Base-by-base conservation (phyloP, 2,888 invertebrate genomes). In the Furcula furcula region DNA sequence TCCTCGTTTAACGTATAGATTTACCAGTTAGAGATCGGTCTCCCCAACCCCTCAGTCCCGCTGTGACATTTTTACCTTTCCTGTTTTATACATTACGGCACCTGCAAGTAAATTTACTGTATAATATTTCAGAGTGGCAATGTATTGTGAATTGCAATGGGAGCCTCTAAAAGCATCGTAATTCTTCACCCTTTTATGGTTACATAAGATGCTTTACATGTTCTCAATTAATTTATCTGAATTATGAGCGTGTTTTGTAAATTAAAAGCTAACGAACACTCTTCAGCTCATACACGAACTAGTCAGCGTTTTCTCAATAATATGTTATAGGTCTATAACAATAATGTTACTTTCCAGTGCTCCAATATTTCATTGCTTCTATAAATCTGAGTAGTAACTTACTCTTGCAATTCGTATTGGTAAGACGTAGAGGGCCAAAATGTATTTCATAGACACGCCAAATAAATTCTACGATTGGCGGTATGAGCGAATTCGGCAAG, bases 1-100 rank as follows among this genome's bases (percentile, higher is more conserved):
- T 71, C 74, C 60, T 41, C 70, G 68, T 71, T 78, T 72, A 76
- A 76, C 75, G 74, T 76, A 80, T 77, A 79, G 75, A 74, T 78
- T 76, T 68, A 55, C 71, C 69, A 70, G 70, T 71, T 73, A 65
- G 61, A 69, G 70, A 71, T 74, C 64, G 61, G 55, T 66, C 58
- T 4, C 16, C 18, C 28, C 28, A 16, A n/a, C n/a, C 18, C 28
- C 18, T 14, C 16, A 18, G 10, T 16, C n/a, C n/a, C 13, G 63
- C 45, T 40, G 55, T 55, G 62, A 59, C 55, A 52, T 65, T 69
- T 68, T 67, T 57, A 59, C 61, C 58, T 62, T 55, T 61, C 50
- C 52, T 53, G 50, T 59, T 63, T 60, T 64, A 57, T 63, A 60
- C 55, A 61, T 60, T 56, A 58, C 48, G 51, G 36, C 44, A 47